These are phyloP conservation scores for Phoxinus dragarum DNA, from an alignment of 2,797 vertebrate genomes.

Conservation along the genomic window DNA sequence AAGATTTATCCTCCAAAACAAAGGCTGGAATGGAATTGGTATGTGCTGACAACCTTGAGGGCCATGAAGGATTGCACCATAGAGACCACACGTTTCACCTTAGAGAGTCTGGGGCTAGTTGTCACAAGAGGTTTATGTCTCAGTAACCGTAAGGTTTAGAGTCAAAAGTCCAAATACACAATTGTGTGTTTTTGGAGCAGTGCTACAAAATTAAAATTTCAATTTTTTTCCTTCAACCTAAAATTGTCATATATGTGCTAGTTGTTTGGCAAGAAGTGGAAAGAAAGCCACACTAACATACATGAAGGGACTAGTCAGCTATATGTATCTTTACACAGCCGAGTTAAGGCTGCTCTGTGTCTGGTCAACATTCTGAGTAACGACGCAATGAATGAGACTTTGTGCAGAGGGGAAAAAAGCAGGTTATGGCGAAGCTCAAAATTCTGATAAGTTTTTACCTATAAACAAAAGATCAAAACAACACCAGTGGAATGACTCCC, in stretches of 20 bases:
- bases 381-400: too few relatives aligned
- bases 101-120: background rate
- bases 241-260: background rate
- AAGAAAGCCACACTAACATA: background rate
- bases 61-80: slow-evolving; percentile 46
- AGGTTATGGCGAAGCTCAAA: background rate
- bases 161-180: background rate
- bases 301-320: background rate
- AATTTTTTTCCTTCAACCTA: too few relatives aligned
- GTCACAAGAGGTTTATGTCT: slow-evolving; percentile 1
- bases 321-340: too few relatives aligned
- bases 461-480: background rate
- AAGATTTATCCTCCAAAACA: slow-evolving; percentile 70
- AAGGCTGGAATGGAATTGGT: slow-evolving; percentile 60
- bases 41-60: slow-evolving; percentile 62
- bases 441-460: background rate
- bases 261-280: background rate
- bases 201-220: background rate
- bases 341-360: too few relatives aligned
- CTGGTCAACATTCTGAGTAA: too few relatives aligned
- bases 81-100: slow-evolving; percentile 34
- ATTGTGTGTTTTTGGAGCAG: background rate
- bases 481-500: too few relatives aligned
- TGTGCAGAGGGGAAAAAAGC: background rate
- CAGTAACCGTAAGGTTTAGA: background rate